Evolutionary conservation across 2,888 invertebrate species (phyloP).

Genomic region (Dyspetes luteomarginatus): DNA sequence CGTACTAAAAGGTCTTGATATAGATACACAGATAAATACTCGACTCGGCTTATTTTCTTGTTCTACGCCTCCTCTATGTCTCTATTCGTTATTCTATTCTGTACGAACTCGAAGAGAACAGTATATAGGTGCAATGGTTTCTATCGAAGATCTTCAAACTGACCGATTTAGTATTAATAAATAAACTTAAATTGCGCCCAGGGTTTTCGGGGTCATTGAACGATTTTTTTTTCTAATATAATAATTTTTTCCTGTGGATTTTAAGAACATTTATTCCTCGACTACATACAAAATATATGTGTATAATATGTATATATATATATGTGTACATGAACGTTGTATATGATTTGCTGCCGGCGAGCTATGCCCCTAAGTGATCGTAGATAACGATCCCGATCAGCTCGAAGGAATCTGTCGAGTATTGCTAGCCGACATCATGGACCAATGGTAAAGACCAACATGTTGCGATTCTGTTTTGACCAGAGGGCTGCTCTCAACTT

Average conservation of each 20-base stretch:
- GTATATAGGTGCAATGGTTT: conserved; percentile 8
- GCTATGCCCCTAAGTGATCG: conserved; percentile 65
- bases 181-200: conserved; percentile 70
- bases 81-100: conserved; percentile 36
- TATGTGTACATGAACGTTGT: too few species aligned
- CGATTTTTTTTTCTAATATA: too few species aligned
- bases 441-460: conserved; percentile 39
- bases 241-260: too few species aligned
- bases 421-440: conserved; percentile 43
- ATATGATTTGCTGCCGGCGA: conserved; percentile 9
- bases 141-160: conserved; percentile 70
- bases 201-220: too few species aligned
- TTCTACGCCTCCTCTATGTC: conserved; percentile 17
- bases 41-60: conserved; percentile 32
- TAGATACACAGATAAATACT: conserved; percentile 35
- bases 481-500: too few species aligned
- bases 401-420: conserved; percentile 54
- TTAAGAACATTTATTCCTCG: too few species aligned
- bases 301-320: too few species aligned
- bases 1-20: conserved; percentile 35
- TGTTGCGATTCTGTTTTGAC: conserved; percentile 68
- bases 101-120: conserved; percentile 13
- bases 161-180: conserved; percentile 71
- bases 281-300: too few species aligned
- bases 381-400: conserved; percentile 73